Percentiles rank a stretch among this genome's conserved stretches.
These are phyloP conservation scores for Hemicrepidius hirtus DNA, from an alignment of 2,888 invertebrate genomes.

Conservation along the genomic window DNA sequence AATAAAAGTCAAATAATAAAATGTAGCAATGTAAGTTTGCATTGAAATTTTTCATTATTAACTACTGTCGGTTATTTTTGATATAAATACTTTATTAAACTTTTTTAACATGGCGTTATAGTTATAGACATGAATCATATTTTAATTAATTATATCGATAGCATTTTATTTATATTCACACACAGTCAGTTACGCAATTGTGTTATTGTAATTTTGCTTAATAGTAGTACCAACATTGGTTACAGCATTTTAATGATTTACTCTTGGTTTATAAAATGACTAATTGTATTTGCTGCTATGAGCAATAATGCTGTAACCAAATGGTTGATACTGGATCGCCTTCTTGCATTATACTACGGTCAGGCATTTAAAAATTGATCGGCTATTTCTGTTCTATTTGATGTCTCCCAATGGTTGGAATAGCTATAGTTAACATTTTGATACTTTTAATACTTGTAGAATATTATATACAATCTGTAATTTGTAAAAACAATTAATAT, in stretches of 20 bases:
- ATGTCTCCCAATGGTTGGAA: slow-evolving; percentile 27
- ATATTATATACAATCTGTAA: slow-evolving; percentile 45
- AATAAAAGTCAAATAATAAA: background rate
- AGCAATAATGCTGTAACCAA: slow-evolving; percentile 11
- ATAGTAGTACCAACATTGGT: slow-evolving; percentile 1
- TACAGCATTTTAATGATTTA: slow-evolving; percentile 20
- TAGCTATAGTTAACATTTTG: slow-evolving; percentile 43
- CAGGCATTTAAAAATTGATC: slow-evolving; percentile 24
- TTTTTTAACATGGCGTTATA: slow-evolving; percentile 54
- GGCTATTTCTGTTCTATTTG: slow-evolving; percentile 31
- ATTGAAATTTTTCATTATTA: slow-evolving; percentile 25
- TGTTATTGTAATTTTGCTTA: slow-evolving; percentile 34
- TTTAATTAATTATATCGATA: slow-evolving; percentile 44
- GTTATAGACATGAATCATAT: slow-evolving; percentile 38
- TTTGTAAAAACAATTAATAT: slow-evolving; percentile 44
- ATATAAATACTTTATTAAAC: slow-evolving; percentile 47
- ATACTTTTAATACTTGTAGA: slow-evolving; percentile 52
- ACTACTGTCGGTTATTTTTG: slow-evolving; percentile 54
- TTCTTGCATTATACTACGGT: slow-evolving; percentile 7
- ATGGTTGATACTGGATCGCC: background rate
- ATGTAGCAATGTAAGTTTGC: slow-evolving; percentile 21
- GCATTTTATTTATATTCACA: slow-evolving; percentile 53
- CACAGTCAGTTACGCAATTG: slow-evolving; percentile 44
- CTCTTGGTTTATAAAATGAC: slow-evolving; percentile 8
- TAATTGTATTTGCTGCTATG: background rate